phyloP scores from a whole-genome alignment of 1,140 invertebrate species.

The Panonychus citri region DNA sequence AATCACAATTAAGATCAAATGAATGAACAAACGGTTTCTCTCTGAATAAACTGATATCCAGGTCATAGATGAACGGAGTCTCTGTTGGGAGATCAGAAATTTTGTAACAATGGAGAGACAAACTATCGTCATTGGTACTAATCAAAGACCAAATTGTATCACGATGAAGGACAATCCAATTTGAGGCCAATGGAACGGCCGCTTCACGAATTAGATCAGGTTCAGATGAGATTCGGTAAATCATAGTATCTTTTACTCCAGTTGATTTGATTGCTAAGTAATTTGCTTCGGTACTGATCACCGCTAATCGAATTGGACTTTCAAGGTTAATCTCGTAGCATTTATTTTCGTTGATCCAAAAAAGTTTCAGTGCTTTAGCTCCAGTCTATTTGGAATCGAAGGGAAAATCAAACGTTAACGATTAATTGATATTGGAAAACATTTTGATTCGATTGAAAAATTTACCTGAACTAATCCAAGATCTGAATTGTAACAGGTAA shows the following conservation, averaged over 20 bases:
- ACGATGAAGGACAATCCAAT: no score
- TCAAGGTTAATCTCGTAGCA: background rate
- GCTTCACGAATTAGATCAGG: background rate
- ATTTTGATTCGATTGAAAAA: constrained; percentile 15
- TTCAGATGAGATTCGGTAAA: background rate
- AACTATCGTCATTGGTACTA: no score
- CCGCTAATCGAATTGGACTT: background rate
- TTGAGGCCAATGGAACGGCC: background rate
- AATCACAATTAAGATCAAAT: background rate
- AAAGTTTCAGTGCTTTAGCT: background rate
- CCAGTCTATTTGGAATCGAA: constrained; percentile 1
- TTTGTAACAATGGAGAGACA: no score
- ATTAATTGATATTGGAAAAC: background rate
- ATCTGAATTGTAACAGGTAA: constrained; percentile 42
- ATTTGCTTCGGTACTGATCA: background rate
- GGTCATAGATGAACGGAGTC: background rate
- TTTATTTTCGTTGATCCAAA: background rate
- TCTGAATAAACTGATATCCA: background rate
- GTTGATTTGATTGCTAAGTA: background rate
- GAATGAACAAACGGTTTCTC: background rate
- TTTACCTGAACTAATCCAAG: constrained; percentile 31
- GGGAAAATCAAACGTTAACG: background rate
- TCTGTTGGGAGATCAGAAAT: no score
- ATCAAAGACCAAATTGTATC: no score
- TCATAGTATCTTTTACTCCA: background rate